phyloP scores from a whole-genome alignment of 2,797 vertebrate species.

The Synaphobranchus kaupii region DNA sequence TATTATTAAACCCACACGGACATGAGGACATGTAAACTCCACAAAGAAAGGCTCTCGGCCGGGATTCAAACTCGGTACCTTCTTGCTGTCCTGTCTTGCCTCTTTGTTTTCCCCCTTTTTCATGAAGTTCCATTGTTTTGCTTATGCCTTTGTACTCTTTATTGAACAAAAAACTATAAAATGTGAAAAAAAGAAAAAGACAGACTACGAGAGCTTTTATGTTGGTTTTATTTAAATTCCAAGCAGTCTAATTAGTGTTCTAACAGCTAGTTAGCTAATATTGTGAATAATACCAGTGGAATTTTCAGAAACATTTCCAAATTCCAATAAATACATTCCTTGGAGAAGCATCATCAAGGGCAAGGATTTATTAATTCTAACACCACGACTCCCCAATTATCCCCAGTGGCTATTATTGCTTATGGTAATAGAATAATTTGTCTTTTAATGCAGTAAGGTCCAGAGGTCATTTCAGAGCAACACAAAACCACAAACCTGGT shows the following conservation, averaged over 20 bases:
- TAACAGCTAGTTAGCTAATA: background rate
- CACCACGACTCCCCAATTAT: background rate
- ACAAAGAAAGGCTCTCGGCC: too few species aligned
- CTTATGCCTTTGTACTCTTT: too few species aligned
- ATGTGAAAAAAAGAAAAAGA: too few species aligned
- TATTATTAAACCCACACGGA: too few species aligned
- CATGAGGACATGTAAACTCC: too few species aligned
- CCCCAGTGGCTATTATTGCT: background rate
- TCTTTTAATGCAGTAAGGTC: background rate
- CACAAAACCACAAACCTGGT: too few species aligned
- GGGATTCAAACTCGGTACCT: too few species aligned
- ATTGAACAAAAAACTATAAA: too few species aligned
- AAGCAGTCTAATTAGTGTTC: background rate
- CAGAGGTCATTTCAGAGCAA: background rate
- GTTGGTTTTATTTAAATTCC: background rate
- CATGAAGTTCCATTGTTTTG: too few species aligned
- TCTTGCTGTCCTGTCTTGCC: too few species aligned
- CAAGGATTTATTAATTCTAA: background rate
- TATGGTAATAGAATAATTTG: background rate
- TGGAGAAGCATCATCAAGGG: background rate
- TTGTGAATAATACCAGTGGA: background rate
- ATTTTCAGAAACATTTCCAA: background rate
- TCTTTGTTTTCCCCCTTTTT: too few species aligned
- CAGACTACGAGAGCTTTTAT: background rate
- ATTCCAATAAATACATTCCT: background rate